A percentile compares a stretch with the other conserved stretches of the same genome.
Evolutionary conservation across 2,797 vertebrate species (phyloP).

Genomic region (Malurus leucopterus): DNA sequence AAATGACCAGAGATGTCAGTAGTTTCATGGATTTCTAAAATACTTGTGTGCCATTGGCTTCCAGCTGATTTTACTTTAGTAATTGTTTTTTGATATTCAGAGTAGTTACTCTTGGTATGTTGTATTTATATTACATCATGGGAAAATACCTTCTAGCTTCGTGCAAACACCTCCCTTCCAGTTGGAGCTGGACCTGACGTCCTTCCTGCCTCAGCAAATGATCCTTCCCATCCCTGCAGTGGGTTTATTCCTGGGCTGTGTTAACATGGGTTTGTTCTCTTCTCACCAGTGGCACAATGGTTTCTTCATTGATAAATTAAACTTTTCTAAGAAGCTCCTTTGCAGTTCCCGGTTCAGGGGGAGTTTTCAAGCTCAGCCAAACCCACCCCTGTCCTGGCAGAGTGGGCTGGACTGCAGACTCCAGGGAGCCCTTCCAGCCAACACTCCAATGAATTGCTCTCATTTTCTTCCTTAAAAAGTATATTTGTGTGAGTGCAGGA

Average conservation of each 20-base stretch:
- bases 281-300: not conserved
- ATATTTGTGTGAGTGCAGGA: not conserved
- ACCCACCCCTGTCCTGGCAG: fast-evolving
- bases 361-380: not conserved
- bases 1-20: not conserved
- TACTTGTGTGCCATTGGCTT: not conserved
- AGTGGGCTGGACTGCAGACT: not conserved
- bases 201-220: not conserved
- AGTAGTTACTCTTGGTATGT: not conserved
- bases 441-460: not conserved
- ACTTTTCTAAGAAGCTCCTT: not conserved
- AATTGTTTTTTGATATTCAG: slow-evolving; percentile 1
- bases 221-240: not conserved
- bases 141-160: not conserved
- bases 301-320: not conserved
- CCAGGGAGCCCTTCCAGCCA: not conserved
- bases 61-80: not conserved
- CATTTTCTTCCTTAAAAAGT: not conserved
- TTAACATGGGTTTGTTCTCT: not conserved
- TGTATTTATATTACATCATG: not conserved
- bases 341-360: not conserved
- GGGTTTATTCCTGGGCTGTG: not conserved
- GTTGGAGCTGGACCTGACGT: not conserved
- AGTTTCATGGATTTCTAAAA: not conserved
- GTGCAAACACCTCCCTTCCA: not conserved